These are phyloP conservation scores for Pangasius mekongensis DNA, from an alignment of 2,797 vertebrate genomes.

Conservation along the genomic window DNA sequence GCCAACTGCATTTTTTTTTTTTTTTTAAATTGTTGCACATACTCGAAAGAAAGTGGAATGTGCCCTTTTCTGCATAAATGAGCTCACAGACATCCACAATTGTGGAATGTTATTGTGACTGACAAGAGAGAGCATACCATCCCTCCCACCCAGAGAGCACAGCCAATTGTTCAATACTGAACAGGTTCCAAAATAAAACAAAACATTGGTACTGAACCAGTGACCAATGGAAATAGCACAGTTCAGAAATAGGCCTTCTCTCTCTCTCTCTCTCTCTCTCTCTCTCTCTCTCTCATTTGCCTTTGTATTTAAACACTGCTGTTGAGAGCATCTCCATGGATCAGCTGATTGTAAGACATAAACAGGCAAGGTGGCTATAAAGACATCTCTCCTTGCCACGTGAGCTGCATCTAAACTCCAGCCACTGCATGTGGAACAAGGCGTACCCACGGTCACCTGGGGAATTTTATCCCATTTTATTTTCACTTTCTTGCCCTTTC, in stretches of 20 bases:
- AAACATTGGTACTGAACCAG: neutral
- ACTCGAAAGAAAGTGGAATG: neutral
- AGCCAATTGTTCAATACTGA: neutral
- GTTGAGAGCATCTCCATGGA: constrained; percentile 58
- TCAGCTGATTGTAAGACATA: constrained; percentile 65
- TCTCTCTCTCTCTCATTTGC: constrained; percentile 37
- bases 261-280: constrained; percentile 23
- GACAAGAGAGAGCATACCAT: neutral
- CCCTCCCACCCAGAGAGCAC: neutral
- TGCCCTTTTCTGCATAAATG: neutral
- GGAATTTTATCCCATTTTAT: constrained; percentile 43
- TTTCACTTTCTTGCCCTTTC: constrained; percentile 24
- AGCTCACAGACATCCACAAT: neutral
- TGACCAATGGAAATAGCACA: too few species aligned
- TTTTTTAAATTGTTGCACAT: neutral
- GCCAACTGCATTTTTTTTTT: neutral
- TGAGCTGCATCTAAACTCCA: constrained; percentile 67
- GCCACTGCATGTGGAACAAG: neutral
- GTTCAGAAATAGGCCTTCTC: neutral
- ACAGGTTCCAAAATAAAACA: neutral
- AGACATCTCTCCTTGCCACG: constrained; percentile 65
- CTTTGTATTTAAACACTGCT: constrained; percentile 61
- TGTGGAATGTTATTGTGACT: neutral
- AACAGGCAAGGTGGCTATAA: constrained; percentile 66
- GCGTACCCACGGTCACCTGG: neutral